Evolutionary conservation across 2,113 vertebrate genomes (phyloP).

Genomic region (Periophthalmus modestus): DNA sequence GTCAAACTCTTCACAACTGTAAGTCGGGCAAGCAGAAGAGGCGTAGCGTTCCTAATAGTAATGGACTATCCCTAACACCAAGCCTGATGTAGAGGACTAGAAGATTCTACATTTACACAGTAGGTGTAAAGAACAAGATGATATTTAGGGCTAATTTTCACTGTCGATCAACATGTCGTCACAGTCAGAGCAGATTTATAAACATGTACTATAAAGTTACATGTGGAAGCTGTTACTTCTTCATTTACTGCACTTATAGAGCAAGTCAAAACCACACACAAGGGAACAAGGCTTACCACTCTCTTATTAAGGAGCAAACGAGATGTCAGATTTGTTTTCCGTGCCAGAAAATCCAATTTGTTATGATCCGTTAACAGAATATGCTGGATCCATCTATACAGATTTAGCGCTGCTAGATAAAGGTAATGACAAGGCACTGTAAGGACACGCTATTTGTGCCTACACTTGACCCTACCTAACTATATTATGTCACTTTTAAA

Average conservation of each 20-base stretch:
- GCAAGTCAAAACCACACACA: background rate
- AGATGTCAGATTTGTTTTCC: background rate
- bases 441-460: too few species aligned
- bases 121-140: background rate
- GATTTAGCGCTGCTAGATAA: too few species aligned
- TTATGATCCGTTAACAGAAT: too few species aligned
- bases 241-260: too few species aligned
- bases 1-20: constrained; percentile 34
- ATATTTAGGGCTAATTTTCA: constrained; percentile 15
- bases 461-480: too few species aligned
- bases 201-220: background rate
- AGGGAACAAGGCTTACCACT: background rate
- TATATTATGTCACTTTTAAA: too few species aligned
- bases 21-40: constrained; percentile 9
- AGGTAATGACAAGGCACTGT: too few species aligned
- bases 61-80: background rate
- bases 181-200: constrained; percentile 11
- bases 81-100: background rate
- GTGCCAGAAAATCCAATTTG: background rate
- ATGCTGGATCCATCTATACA: too few species aligned
- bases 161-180: constrained; percentile 3
- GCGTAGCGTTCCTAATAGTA: constrained; percentile 5
- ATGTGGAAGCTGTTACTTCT: background rate
- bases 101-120: constrained; percentile 3
- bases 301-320: background rate